Percentiles rank a stretch among this genome's conserved stretches.
Evolutionary conservation across 35 echinoderm and acorn worm genomes (phyloP).

Genomic region (Holothuria glaberrima): DNA sequence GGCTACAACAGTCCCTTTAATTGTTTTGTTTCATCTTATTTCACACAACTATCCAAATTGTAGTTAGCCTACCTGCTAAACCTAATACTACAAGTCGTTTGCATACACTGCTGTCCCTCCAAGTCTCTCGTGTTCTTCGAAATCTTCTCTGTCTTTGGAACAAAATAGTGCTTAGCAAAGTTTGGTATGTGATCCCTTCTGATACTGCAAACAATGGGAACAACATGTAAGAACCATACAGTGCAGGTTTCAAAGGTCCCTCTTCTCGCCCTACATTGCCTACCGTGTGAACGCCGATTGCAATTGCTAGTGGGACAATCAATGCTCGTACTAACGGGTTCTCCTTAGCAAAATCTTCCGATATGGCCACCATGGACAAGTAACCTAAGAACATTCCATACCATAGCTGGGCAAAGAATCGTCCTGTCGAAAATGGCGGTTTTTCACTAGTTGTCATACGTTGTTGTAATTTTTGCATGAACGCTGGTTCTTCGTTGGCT

Average conservation of each 20-base stretch:
- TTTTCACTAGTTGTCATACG: conserved; percentile 49
- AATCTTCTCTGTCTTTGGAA: conserved; percentile 67
- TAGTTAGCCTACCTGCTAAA: conserved; percentile 89
- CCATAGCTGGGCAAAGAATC: conserved; percentile 63
- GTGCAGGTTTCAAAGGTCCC: conserved; percentile 55
- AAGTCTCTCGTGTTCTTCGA: conserved; percentile 36
- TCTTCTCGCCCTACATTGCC: conserved; percentile 83
- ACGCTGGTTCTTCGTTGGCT: conserved; percentile 70
- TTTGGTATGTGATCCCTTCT: conserved; percentile 53
- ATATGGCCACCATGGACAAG: conserved; percentile 57
- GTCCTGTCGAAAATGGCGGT: conserved; percentile 64
- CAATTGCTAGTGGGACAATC: conserved; percentile 73
- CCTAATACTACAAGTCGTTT: conserved; percentile 66
- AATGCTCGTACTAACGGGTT: conserved; percentile 34
- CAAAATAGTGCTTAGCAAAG: conserved; percentile 63
- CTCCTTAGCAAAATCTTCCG: conserved; percentile 62
- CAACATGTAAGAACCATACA: conserved; percentile 63
- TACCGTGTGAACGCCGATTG: conserved; percentile 76
- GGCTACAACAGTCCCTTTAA: too few species aligned
- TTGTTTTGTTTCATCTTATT: too few species aligned
- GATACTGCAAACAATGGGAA: conserved; percentile 53
- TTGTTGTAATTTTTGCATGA: conserved; percentile 57
- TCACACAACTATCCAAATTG: too few species aligned
- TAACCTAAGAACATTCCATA: conserved; percentile 77
- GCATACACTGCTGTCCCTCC: conserved; percentile 59